Base-by-base conservation (phyloP, 2,888 invertebrate species). In the Lasioglossum marginatum region DNA sequence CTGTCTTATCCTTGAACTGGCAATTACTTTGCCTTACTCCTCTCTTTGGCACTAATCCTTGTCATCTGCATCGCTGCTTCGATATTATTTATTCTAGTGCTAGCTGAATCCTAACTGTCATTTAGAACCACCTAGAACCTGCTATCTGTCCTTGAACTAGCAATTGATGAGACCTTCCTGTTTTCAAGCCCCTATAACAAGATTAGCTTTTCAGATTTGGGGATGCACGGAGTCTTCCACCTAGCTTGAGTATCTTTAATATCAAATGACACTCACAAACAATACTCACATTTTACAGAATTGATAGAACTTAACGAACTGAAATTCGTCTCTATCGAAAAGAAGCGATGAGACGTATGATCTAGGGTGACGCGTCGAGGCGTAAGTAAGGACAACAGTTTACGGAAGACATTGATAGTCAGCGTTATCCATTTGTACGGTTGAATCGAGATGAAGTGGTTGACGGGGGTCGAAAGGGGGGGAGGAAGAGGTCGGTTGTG, bases 391-490 rank as follows among this genome's bases (percentile, higher is more conserved):
- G 83, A 73, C 40, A 43, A 48, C 31, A 52, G 74, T 75, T 75
- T 80, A 68, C 45, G 81, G 80, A 87, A 86, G 88, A 85, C 89
- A 90, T 91, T 91, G 89, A 89, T 90, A 90, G 89, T 85, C 88
- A 81, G 79, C 81, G 87, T 82, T 86, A 75, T 84, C 76, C 71
- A 72, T 83, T 89, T 79, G 84, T 78, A 83, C 79, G 79, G 81
- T 77, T 80, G 82, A 83, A 85, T 83, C 85, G 89, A 90, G 89
- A 85, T 77, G 86, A 91, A 89, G 90, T 86, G 91, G 90, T 91
- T 87, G 92, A 87, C 82, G 87, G 85, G 83, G 73, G 81, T 82
- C 73, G 83, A 77, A 84, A 83, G 87, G 88, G 92, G 70, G 73
- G 79, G 88, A 84, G 83, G 88, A 88, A 81, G 77, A 81, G 83